Conservation (phyloP, 2,888 invertebrate genomes). For the Allophyes oxyacanthae region DNA sequence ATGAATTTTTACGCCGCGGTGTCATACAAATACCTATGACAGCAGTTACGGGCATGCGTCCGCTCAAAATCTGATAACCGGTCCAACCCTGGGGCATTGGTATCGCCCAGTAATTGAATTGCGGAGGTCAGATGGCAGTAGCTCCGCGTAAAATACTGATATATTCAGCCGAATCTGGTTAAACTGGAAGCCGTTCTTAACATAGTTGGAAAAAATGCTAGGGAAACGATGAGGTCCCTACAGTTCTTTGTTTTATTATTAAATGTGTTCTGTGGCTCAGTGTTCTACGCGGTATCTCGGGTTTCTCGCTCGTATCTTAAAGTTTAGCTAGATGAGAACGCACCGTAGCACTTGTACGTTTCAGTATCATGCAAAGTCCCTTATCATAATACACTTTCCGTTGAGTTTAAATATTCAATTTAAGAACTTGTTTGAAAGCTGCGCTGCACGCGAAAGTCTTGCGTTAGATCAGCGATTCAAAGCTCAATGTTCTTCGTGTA, state of each 20-base stretch:
- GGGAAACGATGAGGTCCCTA: no score
- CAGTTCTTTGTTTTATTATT: neutral
- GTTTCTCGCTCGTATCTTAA: slow-evolving; percentile 13
- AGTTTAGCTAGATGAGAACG: slow-evolving; percentile 28
- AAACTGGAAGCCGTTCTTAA: no score
- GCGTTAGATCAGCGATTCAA: slow-evolving; percentile 34
- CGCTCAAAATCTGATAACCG: no score
- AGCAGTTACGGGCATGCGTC: no score
- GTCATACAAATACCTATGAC: no score
- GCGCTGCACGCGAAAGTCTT: slow-evolving; percentile 34
- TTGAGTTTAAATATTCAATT: slow-evolving; percentile 67
- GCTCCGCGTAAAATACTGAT: no score
- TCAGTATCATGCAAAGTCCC: slow-evolving; percentile 63
- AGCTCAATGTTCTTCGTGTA: slow-evolving; percentile 46
- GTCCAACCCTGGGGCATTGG: no score
- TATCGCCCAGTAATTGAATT: no score
- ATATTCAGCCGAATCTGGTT: no score
- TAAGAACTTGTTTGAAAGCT: slow-evolving; percentile 57
- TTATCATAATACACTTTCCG: slow-evolving; percentile 66
- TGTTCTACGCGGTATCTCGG: neutral
- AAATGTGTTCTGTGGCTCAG: neutral
- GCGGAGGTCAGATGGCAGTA: no score
- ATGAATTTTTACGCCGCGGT: slow-evolving; percentile 15
- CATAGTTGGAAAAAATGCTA: no score
- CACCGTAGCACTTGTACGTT: slow-evolving; percentile 28